Conservation (phyloP, 1,140 invertebrate genomes). For the Zophobas atratus region DNA sequence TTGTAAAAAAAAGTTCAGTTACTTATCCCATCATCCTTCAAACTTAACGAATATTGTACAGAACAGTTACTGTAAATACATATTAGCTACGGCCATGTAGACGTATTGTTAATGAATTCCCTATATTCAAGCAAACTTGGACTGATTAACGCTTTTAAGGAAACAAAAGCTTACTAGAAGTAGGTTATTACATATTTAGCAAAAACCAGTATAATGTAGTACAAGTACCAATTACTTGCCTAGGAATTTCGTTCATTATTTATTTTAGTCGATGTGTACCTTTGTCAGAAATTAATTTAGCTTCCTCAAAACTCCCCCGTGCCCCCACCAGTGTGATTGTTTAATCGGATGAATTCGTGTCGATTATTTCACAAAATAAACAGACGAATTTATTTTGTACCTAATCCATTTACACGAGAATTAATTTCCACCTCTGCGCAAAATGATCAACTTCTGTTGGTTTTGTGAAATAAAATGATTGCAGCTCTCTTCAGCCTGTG, state of each 20-base stretch:
- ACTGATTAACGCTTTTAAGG: slow-evolving; percentile 61
- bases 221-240: slow-evolving; percentile 56
- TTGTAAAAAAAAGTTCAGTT: slow-evolving; percentile 14
- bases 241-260: slow-evolving; percentile 48
- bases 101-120: slow-evolving; percentile 53
- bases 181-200: slow-evolving; percentile 42
- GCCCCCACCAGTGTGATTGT: slow-evolving; percentile 46
- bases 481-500: slow-evolving; percentile 65
- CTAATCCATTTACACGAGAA: no score
- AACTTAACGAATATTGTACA: slow-evolving; percentile 55
- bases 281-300: slow-evolving; percentile 35
- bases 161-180: slow-evolving; percentile 54
- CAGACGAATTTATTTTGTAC: background rate
- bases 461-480: slow-evolving; percentile 52
- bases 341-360: slow-evolving; percentile 12
- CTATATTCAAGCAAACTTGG: slow-evolving; percentile 58
- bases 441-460: slow-evolving; percentile 7
- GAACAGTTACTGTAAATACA: slow-evolving; percentile 55
- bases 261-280: slow-evolving; percentile 45
- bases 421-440: no score
- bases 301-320: slow-evolving; percentile 20
- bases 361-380: slow-evolving; percentile 50
- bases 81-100: slow-evolving; percentile 56
- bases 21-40: slow-evolving; percentile 39
- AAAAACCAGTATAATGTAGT: slow-evolving; percentile 53